A percentile compares a stretch with the other conserved stretches of the same genome.
Conservation (phyloP, 2,888 invertebrate genomes). For the Leptopilina drosophilae region DNA sequence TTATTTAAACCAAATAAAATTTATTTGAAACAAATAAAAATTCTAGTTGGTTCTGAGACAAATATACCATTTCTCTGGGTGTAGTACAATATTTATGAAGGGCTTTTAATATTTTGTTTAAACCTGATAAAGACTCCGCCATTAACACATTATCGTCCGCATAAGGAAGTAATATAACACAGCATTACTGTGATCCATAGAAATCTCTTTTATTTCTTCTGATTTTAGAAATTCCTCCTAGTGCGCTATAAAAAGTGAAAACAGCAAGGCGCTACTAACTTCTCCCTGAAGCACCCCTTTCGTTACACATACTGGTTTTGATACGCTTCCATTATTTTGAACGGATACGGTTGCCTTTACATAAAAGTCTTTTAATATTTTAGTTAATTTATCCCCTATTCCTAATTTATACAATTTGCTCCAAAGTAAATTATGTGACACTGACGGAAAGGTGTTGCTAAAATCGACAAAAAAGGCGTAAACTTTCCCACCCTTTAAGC, state of each 20-base stretch:
- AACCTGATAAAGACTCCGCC: no score
- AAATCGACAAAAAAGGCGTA: background rate
- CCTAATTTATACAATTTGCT: background rate
- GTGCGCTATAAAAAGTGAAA: constrained; percentile 49
- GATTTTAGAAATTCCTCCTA: constrained; percentile 41
- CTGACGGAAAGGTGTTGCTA: background rate
- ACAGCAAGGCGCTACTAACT: constrained; percentile 17
- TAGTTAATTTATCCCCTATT: constrained; percentile 30
- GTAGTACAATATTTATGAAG: no score
- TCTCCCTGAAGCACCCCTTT: constrained; percentile 51
- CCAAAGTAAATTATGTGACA: background rate
- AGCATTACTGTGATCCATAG: no score
- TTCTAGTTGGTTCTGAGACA: no score
- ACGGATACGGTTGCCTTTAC: constrained; percentile 32
- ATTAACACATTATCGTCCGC: no score
- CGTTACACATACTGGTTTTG: constrained; percentile 35
- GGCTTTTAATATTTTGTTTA: no score
- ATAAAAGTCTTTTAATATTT: constrained; percentile 42
- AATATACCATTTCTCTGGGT: no score
- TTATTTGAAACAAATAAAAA: no score
- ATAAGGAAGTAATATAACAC: no score
- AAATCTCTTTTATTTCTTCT: no score
- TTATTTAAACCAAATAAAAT: no score
- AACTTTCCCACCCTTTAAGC: background rate
- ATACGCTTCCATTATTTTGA: constrained; percentile 46